phyloP scores from a whole-genome alignment of 2,113 vertebrate species.

The Cryptomyrus ogoouensis region DNA sequence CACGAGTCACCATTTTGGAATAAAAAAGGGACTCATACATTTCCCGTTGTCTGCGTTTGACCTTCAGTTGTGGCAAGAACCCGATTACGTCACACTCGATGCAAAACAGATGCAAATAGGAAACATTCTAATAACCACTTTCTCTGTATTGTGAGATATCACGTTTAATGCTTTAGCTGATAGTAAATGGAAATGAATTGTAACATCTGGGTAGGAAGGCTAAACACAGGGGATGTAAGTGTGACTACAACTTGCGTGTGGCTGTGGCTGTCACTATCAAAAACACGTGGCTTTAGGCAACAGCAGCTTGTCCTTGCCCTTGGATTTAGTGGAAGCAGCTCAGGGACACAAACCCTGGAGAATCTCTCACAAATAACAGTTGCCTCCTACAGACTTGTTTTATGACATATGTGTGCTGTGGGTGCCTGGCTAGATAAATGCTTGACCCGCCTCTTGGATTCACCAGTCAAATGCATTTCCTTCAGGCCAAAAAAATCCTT shows the following conservation, averaged over 20 bases:
- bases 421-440: neutral
- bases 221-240: neutral
- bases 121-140: neutral
- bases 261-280: neutral
- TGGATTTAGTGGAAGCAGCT: neutral
- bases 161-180: neutral
- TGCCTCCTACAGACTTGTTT: neutral
- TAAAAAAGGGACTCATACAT: neutral
- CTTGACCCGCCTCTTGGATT: neutral
- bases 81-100: neutral
- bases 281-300: neutral
- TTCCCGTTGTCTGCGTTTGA: neutral
- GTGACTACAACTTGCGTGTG: neutral
- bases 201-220: neutral
- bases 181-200: neutral
- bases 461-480: neutral
- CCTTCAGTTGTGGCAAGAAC: neutral
- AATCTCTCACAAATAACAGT: neutral
- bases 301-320: neutral
- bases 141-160: neutral
- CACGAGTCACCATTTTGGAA: neutral
- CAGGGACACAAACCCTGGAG: neutral
- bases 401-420: neutral
- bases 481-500: neutral
- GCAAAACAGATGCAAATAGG: neutral